Evolutionary conservation across 2,888 invertebrate genomes (phyloP).

Genomic region (Zhuqinia jingwanae): DNA sequence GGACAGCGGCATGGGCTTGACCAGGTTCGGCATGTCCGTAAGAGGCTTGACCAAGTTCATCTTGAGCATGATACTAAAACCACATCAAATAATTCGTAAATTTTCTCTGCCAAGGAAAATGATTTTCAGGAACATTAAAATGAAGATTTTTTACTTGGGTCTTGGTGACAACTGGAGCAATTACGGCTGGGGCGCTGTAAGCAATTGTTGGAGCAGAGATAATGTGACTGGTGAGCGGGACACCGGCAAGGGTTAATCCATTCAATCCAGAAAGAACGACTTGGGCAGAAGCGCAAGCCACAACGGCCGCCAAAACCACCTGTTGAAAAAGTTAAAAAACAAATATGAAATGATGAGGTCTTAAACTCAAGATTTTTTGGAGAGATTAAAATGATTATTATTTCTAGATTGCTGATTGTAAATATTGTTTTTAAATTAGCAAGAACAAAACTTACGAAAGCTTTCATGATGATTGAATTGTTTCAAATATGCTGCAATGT

Average conservation of each 20-base stretch:
- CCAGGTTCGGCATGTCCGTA: conserved; percentile 80
- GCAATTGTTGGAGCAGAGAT: conserved; percentile 65
- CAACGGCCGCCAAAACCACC: conserved; percentile 66
- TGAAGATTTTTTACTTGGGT: conserved; percentile 66
- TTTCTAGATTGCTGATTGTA: too few species aligned
- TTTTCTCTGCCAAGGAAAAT: background rate
- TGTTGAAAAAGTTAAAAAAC: conserved; percentile 4
- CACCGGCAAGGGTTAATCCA: conserved; percentile 80
- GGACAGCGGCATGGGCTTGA: conserved; percentile 81
- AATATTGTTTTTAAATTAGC: conserved; percentile 6
- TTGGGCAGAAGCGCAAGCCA: conserved; percentile 66
- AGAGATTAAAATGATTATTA: background rate
- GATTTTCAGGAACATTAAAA: conserved; percentile 13
- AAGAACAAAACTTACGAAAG: conserved; percentile 71
- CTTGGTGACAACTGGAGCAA: conserved; percentile 72
- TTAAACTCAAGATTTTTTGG: background rate
- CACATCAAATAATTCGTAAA: background rate
- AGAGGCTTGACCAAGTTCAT: conserved; percentile 81
- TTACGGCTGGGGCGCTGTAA: conserved; percentile 53
- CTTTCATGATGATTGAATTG: conserved; percentile 75
- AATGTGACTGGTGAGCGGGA: conserved; percentile 79
- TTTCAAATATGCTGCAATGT: conserved; percentile 6
- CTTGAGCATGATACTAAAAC: conserved; percentile 79
- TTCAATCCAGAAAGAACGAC: too few species aligned
- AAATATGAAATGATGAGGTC: conserved; percentile 4